phyloP scores from a whole-genome alignment of 2,113 vertebrate genomes.

The Mohoua ochrocephala region DNA sequence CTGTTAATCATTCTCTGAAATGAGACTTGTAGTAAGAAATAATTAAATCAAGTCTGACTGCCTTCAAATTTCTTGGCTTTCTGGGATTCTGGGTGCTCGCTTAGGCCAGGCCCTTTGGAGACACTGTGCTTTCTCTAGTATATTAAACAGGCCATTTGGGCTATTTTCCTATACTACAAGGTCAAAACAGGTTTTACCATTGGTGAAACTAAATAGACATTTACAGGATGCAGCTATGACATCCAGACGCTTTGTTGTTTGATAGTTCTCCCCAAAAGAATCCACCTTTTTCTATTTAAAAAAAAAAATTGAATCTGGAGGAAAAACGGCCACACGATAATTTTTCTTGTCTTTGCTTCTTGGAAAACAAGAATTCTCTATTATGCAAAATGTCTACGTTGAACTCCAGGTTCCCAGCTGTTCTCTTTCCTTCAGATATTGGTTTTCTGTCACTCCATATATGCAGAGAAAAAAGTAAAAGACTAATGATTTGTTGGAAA shows the following conservation, averaged over 20 bases:
- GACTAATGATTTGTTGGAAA: background rate
- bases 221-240: background rate
- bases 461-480: background rate
- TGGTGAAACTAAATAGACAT: background rate
- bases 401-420: background rate
- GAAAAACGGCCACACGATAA: background rate
- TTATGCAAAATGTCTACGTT: background rate
- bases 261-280: background rate
- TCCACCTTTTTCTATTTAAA: background rate
- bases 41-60: constrained; percentile 75
- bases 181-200: background rate
- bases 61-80: constrained; percentile 60
- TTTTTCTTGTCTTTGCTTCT: background rate
- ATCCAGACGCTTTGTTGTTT: background rate
- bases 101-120: constrained; percentile 48
- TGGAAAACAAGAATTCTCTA: background rate
- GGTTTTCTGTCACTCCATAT: background rate
- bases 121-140: constrained; percentile 18
- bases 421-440: background rate
- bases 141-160: background rate
- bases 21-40: constrained; percentile 71
- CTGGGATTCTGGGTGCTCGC: constrained; percentile 34
- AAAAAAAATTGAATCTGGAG: background rate
- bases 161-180: background rate
- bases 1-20: constrained; percentile 77